Percentiles rank a stretch among this genome's conserved stretches.
Conservation (phyloP, 2,888 invertebrate species). For the Orthosia cruda region DNA sequence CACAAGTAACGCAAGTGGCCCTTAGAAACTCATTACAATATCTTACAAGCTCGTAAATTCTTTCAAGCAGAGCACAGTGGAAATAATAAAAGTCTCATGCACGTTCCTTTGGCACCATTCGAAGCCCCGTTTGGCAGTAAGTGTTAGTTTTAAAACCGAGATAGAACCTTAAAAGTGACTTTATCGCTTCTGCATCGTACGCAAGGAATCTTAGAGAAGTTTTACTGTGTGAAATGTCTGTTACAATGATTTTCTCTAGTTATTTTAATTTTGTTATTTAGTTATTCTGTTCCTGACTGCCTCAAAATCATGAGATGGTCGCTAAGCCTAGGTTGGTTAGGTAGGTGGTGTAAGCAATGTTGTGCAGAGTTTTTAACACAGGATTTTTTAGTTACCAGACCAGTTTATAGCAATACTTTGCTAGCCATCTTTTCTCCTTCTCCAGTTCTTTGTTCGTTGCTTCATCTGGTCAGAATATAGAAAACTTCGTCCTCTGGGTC, state of each 20-base stretch:
- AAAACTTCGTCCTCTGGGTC: too few relatives aligned
- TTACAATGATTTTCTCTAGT: slow-evolving; percentile 9
- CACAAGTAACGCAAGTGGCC: too few relatives aligned
- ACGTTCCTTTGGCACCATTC: slow-evolving; percentile 51
- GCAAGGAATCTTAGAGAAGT: slow-evolving; percentile 29
- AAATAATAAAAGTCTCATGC: slow-evolving; percentile 52
- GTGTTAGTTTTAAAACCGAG: slow-evolving; percentile 56
- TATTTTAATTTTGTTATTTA: background rate
- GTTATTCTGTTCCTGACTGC: too few relatives aligned
- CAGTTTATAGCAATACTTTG: too few relatives aligned
- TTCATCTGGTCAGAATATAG: too few relatives aligned
- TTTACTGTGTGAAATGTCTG: slow-evolving; percentile 36
- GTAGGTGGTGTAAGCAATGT: too few relatives aligned
- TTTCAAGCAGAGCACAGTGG: slow-evolving; percentile 8
- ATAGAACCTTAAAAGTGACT: slow-evolving; percentile 53
- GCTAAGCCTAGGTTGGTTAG: too few relatives aligned
- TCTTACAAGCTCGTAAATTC: slow-evolving; percentile 31
- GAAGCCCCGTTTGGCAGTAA: slow-evolving; percentile 50
- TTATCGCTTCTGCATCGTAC: slow-evolving; percentile 43
- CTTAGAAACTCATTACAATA: slow-evolving; percentile 22
- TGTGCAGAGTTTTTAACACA: too few relatives aligned
- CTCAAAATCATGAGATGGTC: too few relatives aligned
- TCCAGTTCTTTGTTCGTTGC: too few relatives aligned
- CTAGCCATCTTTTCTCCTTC: too few relatives aligned
- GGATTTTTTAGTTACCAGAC: too few relatives aligned